These are phyloP conservation scores for Dichetophora obliterata DNA, from an alignment of 2,888 invertebrate species.

Conservation along the genomic window DNA sequence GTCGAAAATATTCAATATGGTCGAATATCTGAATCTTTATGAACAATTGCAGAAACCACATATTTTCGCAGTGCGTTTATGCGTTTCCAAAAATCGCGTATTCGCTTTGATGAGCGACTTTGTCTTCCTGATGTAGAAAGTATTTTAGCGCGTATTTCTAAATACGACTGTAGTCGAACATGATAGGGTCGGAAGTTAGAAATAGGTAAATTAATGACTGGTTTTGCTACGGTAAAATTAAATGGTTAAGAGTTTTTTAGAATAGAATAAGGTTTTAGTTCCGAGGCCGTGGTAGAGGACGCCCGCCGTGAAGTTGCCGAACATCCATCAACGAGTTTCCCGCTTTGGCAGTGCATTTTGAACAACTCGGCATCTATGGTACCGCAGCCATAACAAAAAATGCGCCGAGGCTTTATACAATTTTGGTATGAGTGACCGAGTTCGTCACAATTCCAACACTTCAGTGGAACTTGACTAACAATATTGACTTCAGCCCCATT, in stretches of 20 bases:
- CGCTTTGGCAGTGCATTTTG: neutral
- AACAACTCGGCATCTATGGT: neutral
- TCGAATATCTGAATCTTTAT: neutral
- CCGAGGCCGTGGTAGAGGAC: neutral
- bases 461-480: neutral
- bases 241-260: neutral
- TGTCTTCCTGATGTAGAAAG: too few species aligned
- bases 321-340: neutral
- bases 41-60: neutral
- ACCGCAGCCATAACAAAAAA: constrained; percentile 16
- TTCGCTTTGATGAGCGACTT: neutral
- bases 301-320: neutral
- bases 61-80: neutral
- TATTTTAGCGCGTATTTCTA: neutral
- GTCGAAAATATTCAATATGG: neutral
- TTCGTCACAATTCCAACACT: constrained; percentile 10
- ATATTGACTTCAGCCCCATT: neutral
- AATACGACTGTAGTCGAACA: neutral
- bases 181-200: neutral
- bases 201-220: neutral
- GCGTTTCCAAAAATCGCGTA: neutral
- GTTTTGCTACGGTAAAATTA: neutral
- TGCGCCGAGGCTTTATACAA: neutral
- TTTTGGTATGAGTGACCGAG: neutral
- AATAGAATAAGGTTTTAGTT: neutral